Conservation (phyloP, 1,140 invertebrate genomes). For the Tachypleus tridentatus region DNA sequence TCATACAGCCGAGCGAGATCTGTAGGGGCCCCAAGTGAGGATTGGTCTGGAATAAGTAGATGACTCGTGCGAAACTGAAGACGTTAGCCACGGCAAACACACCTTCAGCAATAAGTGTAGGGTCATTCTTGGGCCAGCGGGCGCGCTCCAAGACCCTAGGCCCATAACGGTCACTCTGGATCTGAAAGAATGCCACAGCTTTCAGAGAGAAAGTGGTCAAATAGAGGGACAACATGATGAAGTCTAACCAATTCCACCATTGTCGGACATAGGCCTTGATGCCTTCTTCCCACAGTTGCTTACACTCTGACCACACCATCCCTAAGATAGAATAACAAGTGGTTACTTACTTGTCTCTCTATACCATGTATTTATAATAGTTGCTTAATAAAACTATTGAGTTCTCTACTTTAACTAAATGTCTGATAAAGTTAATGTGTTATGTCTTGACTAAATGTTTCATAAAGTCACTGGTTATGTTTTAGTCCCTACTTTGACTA, state of each 20-base stretch:
- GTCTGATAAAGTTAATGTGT: no score
- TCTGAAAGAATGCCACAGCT: conserved; percentile 40
- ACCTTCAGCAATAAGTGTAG: conserved; percentile 37
- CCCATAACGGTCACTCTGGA: conserved; percentile 15
- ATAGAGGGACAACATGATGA: conserved; percentile 44
- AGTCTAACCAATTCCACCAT: conserved; percentile 49
- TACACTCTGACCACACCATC: conserved; percentile 46
- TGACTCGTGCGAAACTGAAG: conserved; percentile 44
- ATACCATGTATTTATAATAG: no score
- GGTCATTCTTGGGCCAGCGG: conserved; percentile 29
- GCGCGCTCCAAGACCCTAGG: conserved; percentile 18
- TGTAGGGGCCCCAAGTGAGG: conserved; percentile 46
- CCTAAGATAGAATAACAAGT: conserved; percentile 26
- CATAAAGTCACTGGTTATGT: no score
- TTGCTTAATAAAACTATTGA: no score
- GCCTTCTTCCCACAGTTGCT: conserved; percentile 45
- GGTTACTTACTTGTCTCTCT: no score
- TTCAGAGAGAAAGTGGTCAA: conserved; percentile 42
- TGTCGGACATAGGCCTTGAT: conserved; percentile 42
- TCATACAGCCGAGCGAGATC: conserved; percentile 44
- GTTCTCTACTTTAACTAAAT: no score
- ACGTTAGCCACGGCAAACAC: conserved; percentile 47
- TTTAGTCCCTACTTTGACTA: no score
- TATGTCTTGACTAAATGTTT: no score
- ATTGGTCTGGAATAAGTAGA: conserved; percentile 47